These are phyloP conservation scores for Lithodes maja DNA, from an alignment of 2,888 invertebrate species.

Conservation along the genomic window DNA sequence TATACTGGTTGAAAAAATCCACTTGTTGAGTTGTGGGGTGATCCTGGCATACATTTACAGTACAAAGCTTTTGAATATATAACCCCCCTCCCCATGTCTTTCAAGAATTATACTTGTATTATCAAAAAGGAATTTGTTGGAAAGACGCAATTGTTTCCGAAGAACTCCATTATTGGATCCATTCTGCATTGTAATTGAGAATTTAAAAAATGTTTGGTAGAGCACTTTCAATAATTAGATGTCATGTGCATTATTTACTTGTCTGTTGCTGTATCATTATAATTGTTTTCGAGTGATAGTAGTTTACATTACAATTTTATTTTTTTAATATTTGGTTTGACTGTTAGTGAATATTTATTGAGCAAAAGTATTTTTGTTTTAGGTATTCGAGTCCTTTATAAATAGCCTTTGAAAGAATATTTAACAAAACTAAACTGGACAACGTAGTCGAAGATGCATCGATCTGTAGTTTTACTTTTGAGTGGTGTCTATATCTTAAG, in stretches of 20 bases:
- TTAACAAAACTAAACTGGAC: not conserved
- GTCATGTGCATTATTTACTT: constrained; percentile 1
- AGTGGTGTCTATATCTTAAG: not conserved
- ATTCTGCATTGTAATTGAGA: too few relatives aligned
- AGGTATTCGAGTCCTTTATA: not conserved
- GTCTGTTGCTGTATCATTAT: constrained; percentile 2
- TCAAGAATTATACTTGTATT: not conserved
- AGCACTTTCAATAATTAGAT: not conserved
- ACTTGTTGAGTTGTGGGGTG: too few relatives aligned
- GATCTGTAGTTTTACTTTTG: constrained; percentile 1
- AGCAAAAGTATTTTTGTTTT: not conserved
- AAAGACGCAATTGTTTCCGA: not conserved
- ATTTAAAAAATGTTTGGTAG: not conserved
- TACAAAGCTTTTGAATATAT: constrained; percentile 20
- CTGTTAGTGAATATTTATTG: not conserved
- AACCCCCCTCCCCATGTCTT: constrained; percentile 1
- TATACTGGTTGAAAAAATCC: too few relatives aligned
- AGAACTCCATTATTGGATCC: not conserved
- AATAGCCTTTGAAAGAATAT: not conserved
- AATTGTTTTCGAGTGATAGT: not conserved
- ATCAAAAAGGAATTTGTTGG: not conserved
- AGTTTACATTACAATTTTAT: not conserved
- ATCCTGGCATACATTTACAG: not conserved
- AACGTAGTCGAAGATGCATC: not conserved
- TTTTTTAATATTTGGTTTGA: not conserved